Evolutionary conservation across 2,888 invertebrate genomes (phyloP).

Genomic region (Perizoma affinitatum): DNA sequence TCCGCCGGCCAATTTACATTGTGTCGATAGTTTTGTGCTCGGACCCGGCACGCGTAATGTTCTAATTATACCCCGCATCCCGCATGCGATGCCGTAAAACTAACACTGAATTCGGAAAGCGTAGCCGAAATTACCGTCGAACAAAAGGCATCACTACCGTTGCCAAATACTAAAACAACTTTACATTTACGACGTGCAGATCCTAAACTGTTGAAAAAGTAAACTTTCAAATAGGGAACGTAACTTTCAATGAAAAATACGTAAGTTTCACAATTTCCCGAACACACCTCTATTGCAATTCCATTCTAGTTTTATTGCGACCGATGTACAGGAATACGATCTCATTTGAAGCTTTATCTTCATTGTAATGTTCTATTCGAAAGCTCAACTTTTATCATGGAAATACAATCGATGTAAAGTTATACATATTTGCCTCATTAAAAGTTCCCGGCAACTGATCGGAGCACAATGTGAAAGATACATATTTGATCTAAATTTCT

Average conservation of each 20-base stretch:
- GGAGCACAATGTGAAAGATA: conserved; percentile 28
- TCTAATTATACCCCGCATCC: conserved; percentile 54
- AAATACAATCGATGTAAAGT: conserved; percentile 47
- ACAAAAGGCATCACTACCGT: conserved; percentile 15
- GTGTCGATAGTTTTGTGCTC: conserved; percentile 70
- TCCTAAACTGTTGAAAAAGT: conserved; percentile 26
- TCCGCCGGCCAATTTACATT: conserved; percentile 73
- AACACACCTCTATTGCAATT: conserved; percentile 26
- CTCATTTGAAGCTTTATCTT: conserved; percentile 38
- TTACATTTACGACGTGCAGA: conserved; percentile 20
- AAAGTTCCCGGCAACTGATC: conserved; percentile 52
- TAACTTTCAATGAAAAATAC: conserved; percentile 31
- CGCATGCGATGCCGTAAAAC: conserved; percentile 26
- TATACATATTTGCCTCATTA: conserved; percentile 55
- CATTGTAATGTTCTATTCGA: conserved; percentile 23
- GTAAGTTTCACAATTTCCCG: conserved; percentile 25
- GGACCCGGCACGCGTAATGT: conserved; percentile 52
- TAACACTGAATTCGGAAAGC: conserved; percentile 28
- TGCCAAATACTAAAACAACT: conserved; percentile 27
- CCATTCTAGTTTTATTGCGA: conserved; percentile 27
- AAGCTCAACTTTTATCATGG: conserved; percentile 35
- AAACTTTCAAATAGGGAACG: conserved; percentile 25
- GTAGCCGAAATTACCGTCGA: conserved; percentile 21
- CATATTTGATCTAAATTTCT: conserved; percentile 17
- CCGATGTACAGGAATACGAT: conserved; percentile 26